These are phyloP conservation scores for Trichonephila clavipes DNA, from an alignment of 1,140 invertebrate genomes.

Conservation along the genomic window DNA sequence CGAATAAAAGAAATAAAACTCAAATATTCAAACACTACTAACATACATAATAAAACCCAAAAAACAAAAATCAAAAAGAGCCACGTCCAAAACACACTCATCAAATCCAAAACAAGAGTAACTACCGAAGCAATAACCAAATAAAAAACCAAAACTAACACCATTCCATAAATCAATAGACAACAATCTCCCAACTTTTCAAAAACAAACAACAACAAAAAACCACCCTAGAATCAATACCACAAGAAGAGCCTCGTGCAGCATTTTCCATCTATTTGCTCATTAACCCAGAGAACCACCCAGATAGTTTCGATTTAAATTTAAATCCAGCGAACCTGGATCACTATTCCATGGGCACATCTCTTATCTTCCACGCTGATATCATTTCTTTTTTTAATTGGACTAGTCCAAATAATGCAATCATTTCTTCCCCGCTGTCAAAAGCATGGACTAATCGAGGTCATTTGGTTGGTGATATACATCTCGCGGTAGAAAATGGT, in stretches of 20 bases:
- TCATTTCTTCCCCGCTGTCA: not conserved
- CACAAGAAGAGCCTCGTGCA: not conserved
- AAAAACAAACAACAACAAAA: not conserved
- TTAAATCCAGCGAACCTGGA: not conserved
- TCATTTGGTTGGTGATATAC: not conserved
- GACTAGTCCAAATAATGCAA: not conserved
- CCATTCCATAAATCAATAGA: not conserved
- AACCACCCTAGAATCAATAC: not conserved
- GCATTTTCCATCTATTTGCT: not conserved
- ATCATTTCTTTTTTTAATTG: not conserved
- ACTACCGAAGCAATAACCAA: not conserved
- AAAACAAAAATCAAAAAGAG: too few relatives aligned
- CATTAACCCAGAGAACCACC: constrained; percentile 1
- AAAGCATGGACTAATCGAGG: not conserved
- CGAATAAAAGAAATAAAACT: too few relatives aligned
- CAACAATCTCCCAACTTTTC: not conserved
- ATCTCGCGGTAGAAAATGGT: not conserved
- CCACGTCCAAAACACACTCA: too few relatives aligned
- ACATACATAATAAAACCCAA: too few relatives aligned
- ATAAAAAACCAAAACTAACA: not conserved
- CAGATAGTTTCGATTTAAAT: not conserved
- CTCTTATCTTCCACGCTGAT: not conserved
- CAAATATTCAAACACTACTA: too few relatives aligned
- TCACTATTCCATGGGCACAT: not conserved
- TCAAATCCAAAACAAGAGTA: not conserved